These are phyloP conservation scores for Megalonaias nervosa DNA, from an alignment of 1,140 invertebrate species.

Conservation along the genomic window DNA sequence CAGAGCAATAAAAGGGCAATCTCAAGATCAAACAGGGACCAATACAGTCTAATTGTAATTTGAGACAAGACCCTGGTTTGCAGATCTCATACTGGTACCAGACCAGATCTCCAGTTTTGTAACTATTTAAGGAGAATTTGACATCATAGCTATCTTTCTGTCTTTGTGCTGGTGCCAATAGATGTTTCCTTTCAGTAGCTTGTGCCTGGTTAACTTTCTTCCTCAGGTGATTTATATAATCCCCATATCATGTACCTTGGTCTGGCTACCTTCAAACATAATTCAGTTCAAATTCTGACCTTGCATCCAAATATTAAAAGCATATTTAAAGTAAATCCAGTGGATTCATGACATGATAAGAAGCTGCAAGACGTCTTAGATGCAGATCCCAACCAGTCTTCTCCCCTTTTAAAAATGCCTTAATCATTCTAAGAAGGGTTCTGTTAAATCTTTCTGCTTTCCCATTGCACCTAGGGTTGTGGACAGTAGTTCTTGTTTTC, in stretches of 20 bases:
- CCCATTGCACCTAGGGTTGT: slow-evolving; percentile 38
- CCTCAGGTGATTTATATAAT: slow-evolving; percentile 6
- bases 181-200: slow-evolving; percentile 10
- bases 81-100: slow-evolving; percentile 6
- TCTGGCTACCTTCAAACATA: not conserved
- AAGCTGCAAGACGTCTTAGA: slow-evolving; percentile 28
- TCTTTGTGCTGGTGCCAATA: not conserved
- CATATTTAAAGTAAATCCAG: slow-evolving; percentile 37
- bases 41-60: not conserved
- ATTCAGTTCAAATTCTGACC: not conserved
- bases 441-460: slow-evolving; percentile 53
- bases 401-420: slow-evolving; percentile 41
- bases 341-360: slow-evolving; percentile 34
- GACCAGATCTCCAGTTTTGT: slow-evolving; percentile 13
- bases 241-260: slow-evolving; percentile 2
- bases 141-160: slow-evolving; percentile 7
- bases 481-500: not conserved
- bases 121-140: not conserved
- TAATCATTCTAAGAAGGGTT: slow-evolving; percentile 48
- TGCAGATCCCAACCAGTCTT: slow-evolving; percentile 40
- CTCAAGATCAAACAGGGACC: slow-evolving; percentile 4
- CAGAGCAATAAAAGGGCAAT: not conserved
- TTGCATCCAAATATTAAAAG: slow-evolving; percentile 48
- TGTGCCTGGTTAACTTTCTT: not conserved
- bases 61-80: not conserved